Percentiles rank a stretch among this genome's conserved stretches.
Conservation (phyloP, 2,888 invertebrate genomes). For the Schrankia costaestrigalis region DNA sequence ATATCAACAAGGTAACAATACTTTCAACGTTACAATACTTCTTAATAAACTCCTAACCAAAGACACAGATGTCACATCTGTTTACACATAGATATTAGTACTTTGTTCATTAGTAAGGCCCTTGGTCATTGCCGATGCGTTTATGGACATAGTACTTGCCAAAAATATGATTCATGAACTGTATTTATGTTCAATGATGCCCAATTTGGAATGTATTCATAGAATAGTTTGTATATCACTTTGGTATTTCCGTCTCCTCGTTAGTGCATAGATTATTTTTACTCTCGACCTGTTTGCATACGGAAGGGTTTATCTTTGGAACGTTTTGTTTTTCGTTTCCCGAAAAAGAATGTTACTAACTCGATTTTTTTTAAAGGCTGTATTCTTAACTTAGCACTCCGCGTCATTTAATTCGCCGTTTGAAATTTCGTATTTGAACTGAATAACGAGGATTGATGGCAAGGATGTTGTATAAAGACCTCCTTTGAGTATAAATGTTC, state of each 20-base stretch:
- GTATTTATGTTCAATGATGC: conserved; percentile 54
- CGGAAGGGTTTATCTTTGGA: not conserved
- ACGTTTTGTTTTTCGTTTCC: too few relatives aligned
- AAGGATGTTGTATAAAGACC: too few relatives aligned
- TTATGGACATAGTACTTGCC: conserved; percentile 57
- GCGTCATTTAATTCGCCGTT: too few relatives aligned
- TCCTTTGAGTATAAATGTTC: too few relatives aligned
- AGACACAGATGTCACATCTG: conserved; percentile 28
- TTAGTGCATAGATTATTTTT: conserved; percentile 7
- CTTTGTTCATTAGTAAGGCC: conserved; percentile 25
- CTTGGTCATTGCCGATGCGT: conserved; percentile 50
- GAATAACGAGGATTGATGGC: not conserved
- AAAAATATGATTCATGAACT: conserved; percentile 61
- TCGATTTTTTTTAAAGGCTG: too few relatives aligned
- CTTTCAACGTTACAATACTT: too few relatives aligned
- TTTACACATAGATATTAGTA: conserved; percentile 34
- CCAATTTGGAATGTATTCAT: conserved; percentile 46
- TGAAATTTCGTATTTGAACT: too few relatives aligned
- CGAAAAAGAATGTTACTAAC: too few relatives aligned
- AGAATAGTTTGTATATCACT: conserved; percentile 13
- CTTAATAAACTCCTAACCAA: conserved; percentile 8
- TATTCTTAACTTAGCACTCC: too few relatives aligned
- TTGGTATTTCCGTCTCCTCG: conserved; percentile 20
- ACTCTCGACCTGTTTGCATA: not conserved
- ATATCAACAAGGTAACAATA: too few relatives aligned